Percentiles rank a stretch among this genome's conserved stretches.
These are phyloP conservation scores for Sminthurinus signatus DNA, from an alignment of 1,140 invertebrate genomes.

Conservation along the genomic window DNA sequence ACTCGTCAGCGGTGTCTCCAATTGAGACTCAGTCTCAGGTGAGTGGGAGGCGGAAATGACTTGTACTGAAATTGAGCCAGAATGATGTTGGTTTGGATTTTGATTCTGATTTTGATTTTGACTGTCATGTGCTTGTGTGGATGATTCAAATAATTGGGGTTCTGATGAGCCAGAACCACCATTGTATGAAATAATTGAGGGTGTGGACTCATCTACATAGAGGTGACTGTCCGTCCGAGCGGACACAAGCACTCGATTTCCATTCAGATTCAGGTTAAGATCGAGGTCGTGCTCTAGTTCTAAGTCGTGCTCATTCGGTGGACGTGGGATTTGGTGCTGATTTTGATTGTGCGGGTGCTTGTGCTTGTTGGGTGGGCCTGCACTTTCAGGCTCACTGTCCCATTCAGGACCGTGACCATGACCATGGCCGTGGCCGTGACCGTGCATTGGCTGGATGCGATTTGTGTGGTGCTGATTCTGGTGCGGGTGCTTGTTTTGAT, in stretches of 20 bases:
- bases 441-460: no score
- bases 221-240: slow-evolving; percentile 44
- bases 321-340: slow-evolving; percentile 19
- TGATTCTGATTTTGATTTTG: neutral
- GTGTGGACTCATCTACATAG: slow-evolving; percentile 46
- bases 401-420: slow-evolving; percentile 34
- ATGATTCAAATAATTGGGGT: neutral
- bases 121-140: neutral
- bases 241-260: slow-evolving; percentile 44
- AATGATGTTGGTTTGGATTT: slow-evolving; percentile 41
- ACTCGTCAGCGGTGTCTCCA: slow-evolving; percentile 51
- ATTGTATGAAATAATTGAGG: slow-evolving; percentile 46
- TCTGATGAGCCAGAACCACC: slow-evolving; percentile 30
- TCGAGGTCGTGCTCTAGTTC: no score
- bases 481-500: no score
- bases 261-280: no score
- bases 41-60: slow-evolving; percentile 48
- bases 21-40: slow-evolving; percentile 50
- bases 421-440: slow-evolving; percentile 27
- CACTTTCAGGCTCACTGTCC: slow-evolving; percentile 20
- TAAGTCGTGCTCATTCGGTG: no score
- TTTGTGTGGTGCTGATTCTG: no score
- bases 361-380: no score
- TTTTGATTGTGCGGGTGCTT: slow-evolving; percentile 41
- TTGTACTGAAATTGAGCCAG: slow-evolving; percentile 49